Conservation (phyloP, 2,888 invertebrate genomes). For the Gastracanthus pulcherrimus region DNA sequence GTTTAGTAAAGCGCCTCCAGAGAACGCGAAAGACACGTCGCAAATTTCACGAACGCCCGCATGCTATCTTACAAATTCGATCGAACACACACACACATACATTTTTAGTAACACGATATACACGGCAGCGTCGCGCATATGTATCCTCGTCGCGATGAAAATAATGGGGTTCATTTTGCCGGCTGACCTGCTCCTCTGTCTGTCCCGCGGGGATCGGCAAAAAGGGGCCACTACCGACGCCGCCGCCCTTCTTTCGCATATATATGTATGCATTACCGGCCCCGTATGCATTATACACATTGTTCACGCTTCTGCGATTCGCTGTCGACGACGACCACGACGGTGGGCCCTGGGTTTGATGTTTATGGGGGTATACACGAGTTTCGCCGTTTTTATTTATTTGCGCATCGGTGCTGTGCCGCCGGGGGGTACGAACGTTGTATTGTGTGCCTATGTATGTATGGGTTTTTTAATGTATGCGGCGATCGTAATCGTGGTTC, state of each 20-base stretch:
- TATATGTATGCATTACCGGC: constrained; percentile 33
- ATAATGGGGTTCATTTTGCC: constrained; percentile 40
- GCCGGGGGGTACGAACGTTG: background rate
- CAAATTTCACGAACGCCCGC: constrained; percentile 19
- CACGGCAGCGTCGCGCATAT: background rate
- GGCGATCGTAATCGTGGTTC: background rate
- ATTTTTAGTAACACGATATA: constrained; percentile 17
- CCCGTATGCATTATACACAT: constrained; percentile 27
- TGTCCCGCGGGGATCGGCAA: background rate
- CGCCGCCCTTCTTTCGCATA: too few relatives aligned
- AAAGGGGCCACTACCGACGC: too few relatives aligned
- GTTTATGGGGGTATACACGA: background rate
- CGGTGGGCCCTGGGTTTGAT: background rate
- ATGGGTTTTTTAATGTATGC: background rate
- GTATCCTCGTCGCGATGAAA: constrained; percentile 1
- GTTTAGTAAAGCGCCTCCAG: background rate
- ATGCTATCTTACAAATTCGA: constrained; percentile 4
- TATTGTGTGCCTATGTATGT: background rate
- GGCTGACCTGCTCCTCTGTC: constrained; percentile 8
- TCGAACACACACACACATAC: too few relatives aligned
- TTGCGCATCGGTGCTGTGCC: background rate
- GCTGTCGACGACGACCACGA: too few relatives aligned
- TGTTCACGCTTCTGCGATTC: constrained; percentile 41
- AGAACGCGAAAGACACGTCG: background rate
- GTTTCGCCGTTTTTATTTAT: constrained; percentile 1